Percentiles rank a stretch among this genome's conserved stretches.
These are phyloP conservation scores for Gorsachius magnificus DNA, from an alignment of 2,797 vertebrate genomes.

Conservation along the genomic window DNA sequence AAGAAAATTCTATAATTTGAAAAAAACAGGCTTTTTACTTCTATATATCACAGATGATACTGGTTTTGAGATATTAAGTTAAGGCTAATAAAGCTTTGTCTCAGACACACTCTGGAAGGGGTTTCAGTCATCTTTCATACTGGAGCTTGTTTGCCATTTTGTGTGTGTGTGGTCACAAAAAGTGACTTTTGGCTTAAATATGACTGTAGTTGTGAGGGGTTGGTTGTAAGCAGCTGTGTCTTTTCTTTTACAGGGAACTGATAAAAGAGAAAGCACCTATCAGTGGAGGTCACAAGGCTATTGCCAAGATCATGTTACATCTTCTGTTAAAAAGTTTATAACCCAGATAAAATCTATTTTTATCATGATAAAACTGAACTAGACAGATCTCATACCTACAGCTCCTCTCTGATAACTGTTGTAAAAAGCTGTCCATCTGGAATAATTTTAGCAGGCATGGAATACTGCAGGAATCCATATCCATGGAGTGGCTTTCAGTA, in stretches of 20 bases:
- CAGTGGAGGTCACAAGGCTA: neutral
- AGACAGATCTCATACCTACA: neutral
- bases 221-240: neutral
- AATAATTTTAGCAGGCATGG: neutral
- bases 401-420: neutral
- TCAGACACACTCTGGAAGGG: neutral
- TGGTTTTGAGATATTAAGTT: neutral
- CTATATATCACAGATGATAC: neutral
- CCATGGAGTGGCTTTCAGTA: neutral
- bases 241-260: neutral
- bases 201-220: fast-evolving
- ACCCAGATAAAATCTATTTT: neutral
- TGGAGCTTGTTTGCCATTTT: neutral
- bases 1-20: constrained; percentile 17
- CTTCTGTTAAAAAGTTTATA: neutral
- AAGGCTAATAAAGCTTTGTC: neutral
- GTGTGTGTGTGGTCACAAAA: neutral
- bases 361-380: neutral
- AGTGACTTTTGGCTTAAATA: neutral
- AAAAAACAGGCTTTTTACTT: neutral
- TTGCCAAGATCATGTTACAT: neutral
- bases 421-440: neutral
- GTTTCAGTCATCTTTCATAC: neutral
- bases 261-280: neutral
- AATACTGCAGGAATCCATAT: neutral